Conservation (phyloP, 2,113 vertebrate species). For the Clarias batrachus region DNA sequence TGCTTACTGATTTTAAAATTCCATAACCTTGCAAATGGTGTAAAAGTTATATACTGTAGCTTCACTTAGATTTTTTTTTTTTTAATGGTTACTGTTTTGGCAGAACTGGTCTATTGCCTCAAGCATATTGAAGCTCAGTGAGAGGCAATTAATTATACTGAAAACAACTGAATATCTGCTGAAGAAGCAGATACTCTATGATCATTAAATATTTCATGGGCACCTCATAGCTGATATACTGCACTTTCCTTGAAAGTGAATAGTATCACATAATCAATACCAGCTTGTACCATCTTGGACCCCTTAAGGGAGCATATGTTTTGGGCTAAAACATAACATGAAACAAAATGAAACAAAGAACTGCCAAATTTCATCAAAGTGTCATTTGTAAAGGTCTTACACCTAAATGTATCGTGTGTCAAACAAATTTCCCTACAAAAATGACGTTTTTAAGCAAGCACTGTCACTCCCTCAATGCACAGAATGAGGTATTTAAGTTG, state of each 20-base stretch:
- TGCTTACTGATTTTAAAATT: background rate
- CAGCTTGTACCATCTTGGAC: background rate
- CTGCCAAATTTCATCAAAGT: background rate
- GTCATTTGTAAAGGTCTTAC: background rate
- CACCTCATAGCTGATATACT: background rate
- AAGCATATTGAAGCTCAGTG: background rate
- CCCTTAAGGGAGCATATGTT: background rate
- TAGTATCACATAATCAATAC: background rate
- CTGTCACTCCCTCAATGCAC: background rate
- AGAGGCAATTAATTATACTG: background rate
- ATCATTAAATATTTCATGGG: background rate
- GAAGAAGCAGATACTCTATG: background rate
- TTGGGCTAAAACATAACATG: background rate
- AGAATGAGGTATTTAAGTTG: background rate
- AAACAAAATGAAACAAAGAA: background rate
- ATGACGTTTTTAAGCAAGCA: background rate
- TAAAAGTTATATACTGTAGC: background rate
- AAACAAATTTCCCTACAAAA: background rate
- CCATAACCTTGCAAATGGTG: background rate
- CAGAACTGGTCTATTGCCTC: background rate
- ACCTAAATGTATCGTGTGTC: background rate
- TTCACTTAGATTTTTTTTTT: background rate
- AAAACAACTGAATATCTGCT: background rate
- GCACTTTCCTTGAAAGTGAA: background rate
- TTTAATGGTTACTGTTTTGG: background rate